Base-by-base conservation (phyloP, 2,888 invertebrate species). In the Seira ritae region DNA sequence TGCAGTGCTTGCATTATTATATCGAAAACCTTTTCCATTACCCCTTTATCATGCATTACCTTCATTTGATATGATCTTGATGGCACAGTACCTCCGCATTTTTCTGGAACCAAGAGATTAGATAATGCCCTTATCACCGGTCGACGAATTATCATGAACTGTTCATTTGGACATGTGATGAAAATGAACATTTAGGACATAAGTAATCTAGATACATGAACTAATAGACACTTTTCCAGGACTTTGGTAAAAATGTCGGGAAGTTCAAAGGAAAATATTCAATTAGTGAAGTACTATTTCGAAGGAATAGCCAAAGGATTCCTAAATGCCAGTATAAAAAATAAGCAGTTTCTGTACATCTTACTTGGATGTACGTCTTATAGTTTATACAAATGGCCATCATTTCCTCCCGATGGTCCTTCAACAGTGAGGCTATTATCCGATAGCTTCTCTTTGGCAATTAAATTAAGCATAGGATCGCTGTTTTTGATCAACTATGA, bases 401-500 rank as follows among this genome's bases (percentile, higher is more conserved):
- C 55, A 22, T 6, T 20, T 15, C 70, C 2, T 77, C 50, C 1
- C 1, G 23, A 12, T 12, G 42, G 6, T 1, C 46, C 65, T 10
- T 67, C 73, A 3, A 23, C 62, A 20, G 17, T 17, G 12, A 46
- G 72, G 1, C 22, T 75, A 4, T n/a, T n/a, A n/a, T n/a, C n/a
- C n/a, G n/a, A n/a, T n/a, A n/a, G n/a, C n/a, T n/a, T n/a, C n/a
- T 10, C 3, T 3, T 60, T 68, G 2, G 37, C 69, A 4, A 19
- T 80, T 0, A 78, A 71, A 31, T 2, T 78, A 24, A 74, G 78
- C n/a, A 22, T 81, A 15, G 50, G 55, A 6, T 4, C 42, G 12
- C 20, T 85, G 0, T 55, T 74, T 24, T 3, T 78, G 0, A 24
- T 65, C n/a, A 78, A 85, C 17, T 79, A 81, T 55, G 24, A 75